Conservation (phyloP, 2,888 invertebrate genomes). For the Carpatolechia fugitivella region DNA sequence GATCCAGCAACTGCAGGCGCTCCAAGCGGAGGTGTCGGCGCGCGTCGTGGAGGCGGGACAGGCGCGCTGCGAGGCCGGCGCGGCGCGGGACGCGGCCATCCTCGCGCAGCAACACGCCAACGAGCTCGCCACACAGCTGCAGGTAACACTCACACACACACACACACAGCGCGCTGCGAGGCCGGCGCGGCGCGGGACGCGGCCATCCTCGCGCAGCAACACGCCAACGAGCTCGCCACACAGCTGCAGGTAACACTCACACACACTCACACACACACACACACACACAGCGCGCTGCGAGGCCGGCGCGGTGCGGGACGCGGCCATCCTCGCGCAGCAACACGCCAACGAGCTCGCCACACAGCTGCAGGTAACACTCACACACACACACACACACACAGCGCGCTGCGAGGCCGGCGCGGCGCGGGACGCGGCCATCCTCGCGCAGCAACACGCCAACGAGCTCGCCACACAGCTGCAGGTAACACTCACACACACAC, state of each 20-base stretch:
- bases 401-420: conserved; percentile 56
- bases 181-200: conserved; percentile 59
- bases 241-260: conserved; percentile 59
- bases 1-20: conserved; percentile 66
- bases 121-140: conserved; percentile 70
- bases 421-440: conserved; percentile 57
- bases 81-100: conserved; percentile 55
- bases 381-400: conserved; percentile 59
- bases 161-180: conserved; percentile 60
- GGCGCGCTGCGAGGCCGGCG: conserved; percentile 70
- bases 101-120: conserved; percentile 73
- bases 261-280: no score
- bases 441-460: conserved; percentile 72
- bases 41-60: conserved; percentile 59
- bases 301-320: conserved; percentile 58
- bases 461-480: conserved; percentile 71
- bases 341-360: conserved; percentile 68
- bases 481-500: conserved; percentile 29
- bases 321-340: conserved; percentile 69
- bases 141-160: conserved; percentile 35
- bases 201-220: conserved; percentile 70
- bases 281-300: conserved; percentile 57
- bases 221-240: conserved; percentile 65
- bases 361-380: conserved; percentile 69
- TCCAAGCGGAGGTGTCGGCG: conserved; percentile 61